Evolutionary conservation across 2,888 invertebrate genomes (phyloP).

Genomic region (Drosophila stalkeri): DNA sequence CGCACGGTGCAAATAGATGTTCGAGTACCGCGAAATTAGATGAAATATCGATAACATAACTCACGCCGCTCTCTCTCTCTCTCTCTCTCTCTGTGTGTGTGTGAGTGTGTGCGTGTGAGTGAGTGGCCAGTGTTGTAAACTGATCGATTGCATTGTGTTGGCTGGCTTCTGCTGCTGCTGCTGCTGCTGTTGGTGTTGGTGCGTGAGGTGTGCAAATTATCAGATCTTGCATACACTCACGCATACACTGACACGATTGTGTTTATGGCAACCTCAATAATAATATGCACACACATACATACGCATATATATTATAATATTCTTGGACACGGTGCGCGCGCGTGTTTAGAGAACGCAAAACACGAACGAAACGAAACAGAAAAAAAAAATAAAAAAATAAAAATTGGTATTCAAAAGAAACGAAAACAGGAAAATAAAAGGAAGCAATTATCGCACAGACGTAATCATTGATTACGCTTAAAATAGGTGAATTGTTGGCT

Average conservation of each 20-base stretch:
- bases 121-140: slow-evolving; percentile 48
- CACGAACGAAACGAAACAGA: slow-evolving; percentile 35
- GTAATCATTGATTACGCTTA: slow-evolving; percentile 65
- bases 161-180: slow-evolving; percentile 29
- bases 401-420: slow-evolving; percentile 39
- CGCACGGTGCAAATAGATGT: slow-evolving; percentile 67
- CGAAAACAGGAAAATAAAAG: slow-evolving; percentile 44
- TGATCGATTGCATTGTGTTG: slow-evolving; percentile 18
- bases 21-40: slow-evolving; percentile 28
- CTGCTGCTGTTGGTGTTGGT: slow-evolving; percentile 23
- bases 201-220: slow-evolving; percentile 44
- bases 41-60: slow-evolving; percentile 45
- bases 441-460: slow-evolving; percentile 30
- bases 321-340: slow-evolving; percentile 58
- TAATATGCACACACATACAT: slow-evolving; percentile 6
- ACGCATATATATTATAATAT: slow-evolving; percentile 5
- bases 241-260: neutral
- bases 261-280: slow-evolving; percentile 11
- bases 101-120: slow-evolving; percentile 15
- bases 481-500: slow-evolving; percentile 21
- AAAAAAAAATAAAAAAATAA: slow-evolving; percentile 26
- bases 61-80: slow-evolving; percentile 1
- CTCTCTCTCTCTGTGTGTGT: neutral
- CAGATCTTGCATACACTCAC: slow-evolving; percentile 13
- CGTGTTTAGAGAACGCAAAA: slow-evolving; percentile 71